Evolutionary conservation across 2,113 vertebrate genomes (phyloP), one percentile per base, ranked within the genome.

Genomic region (Caranx ignobilis): DNA sequence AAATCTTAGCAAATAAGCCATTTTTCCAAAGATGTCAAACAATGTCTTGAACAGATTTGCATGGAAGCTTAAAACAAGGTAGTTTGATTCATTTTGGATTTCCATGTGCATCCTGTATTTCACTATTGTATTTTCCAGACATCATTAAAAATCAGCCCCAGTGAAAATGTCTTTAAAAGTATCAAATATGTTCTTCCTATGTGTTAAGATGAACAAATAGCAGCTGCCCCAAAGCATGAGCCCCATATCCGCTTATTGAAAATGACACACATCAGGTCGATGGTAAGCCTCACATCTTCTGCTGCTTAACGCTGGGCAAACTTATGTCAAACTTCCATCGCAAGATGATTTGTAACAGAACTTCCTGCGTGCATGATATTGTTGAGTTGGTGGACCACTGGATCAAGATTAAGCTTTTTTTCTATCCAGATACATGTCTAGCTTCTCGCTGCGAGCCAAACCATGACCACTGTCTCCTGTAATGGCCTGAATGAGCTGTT

Each of bases 391-490:
- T 66, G 55, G 81, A 86, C 79, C 72, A 57, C 77, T 83, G 80
- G 85, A 86, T 83, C 69, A 74, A 64, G 54, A 83, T 82, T 68
- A 83, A 85, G 80, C 57, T 75, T 54, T 43, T 61, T 70, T 50
- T 1, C 67, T 78, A 73, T 80, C 73, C 72, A 83, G 45, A 88
- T 75, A 75, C 77, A 87, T 64, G 75, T 56, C 57, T 50, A 59
- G 75, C 81, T 59, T 79, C 64, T 81, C 19, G 45, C 65, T 82
- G 3, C 0, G 4, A 79, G 88, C 88, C 91, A 90, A 93, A 89
- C 86, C 87, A 4, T 84, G 87, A 87, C 82, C 89, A 88, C 83
- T 47, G 73, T 85, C 85, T 92, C 87, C 84, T 72, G 75, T 70
- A 74, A 78, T 59, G 79, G 73, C 65, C 79, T 21, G 39, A 84